Base-by-base conservation (phyloP, 2,113 vertebrate species). In the Cottus gobio region DNA sequence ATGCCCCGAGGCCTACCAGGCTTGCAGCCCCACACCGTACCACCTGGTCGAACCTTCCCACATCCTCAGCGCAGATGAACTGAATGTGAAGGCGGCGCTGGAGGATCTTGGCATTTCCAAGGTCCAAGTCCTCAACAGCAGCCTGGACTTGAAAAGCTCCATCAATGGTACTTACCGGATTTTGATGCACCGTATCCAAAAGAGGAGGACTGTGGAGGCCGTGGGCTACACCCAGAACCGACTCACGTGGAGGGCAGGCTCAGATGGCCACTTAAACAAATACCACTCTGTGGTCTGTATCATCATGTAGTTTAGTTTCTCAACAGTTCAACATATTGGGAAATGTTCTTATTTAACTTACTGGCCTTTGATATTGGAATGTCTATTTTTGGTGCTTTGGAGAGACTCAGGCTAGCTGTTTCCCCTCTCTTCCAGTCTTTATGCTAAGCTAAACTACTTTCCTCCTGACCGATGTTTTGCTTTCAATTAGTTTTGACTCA, bases 121-220 rank as follows among this genome's bases (percentile, higher is more conserved):
- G 31, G n/a, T 9, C 24, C 93, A 94, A 44, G 81, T 95, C 36
- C 64, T 90, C 48, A 93, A 93, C 83, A 90, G 71, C 83, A 76
- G 50, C 13, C 5, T 65, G 9, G 90, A 94, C 68, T 31, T 89
- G 44, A 87, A 85, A n/a, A 93, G 89, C 64, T 85, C 93, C 1
- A 48, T 95, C 5, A 95, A 90, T 0, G 94, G 95, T 0, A 58
- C 89, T 16, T 95, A 95, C 61, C 65, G 87, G 62, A 95, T 95
- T 71, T 62, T 95, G 31, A 54, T 94, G 15, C 93, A 95, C 72
- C 93, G 91, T 11, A 66, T 90, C 37, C 94, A 94, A 62, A 94
- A 83, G 76, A 89, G 83, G 54, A 82, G 37, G 26, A 83, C 75
- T 0, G 78, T 84, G 73, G 94, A 93, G n/a, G 84, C 85, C 0